Percentiles rank a stretch among this genome's conserved stretches.
Conservation (phyloP, 92 coral and sea anemone genomes). For the Bergia sp. region DNA sequence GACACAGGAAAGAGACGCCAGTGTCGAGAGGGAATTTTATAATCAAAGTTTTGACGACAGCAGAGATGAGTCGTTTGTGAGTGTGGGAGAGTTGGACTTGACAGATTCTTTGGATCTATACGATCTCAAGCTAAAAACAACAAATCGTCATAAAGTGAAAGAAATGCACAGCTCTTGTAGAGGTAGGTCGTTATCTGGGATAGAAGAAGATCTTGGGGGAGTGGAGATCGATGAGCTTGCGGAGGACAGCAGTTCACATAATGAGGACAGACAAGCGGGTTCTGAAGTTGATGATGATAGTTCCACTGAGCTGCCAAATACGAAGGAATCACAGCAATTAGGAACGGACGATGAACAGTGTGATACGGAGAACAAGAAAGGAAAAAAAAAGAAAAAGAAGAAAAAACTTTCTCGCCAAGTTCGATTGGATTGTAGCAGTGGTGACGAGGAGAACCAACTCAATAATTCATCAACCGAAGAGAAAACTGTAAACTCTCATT, state of each 20-base stretch:
- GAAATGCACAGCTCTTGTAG: slow-evolving; percentile 67
- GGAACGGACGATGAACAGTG: background rate
- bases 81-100: slow-evolving; percentile 84
- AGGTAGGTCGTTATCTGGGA: slow-evolving; percentile 73
- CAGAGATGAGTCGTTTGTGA: slow-evolving; percentile 68
- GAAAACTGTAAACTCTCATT: background rate
- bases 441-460: background rate
- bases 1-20: slow-evolving; percentile 51
- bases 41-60: slow-evolving; percentile 31
- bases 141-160: slow-evolving; percentile 78
- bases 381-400: slow-evolving; percentile 38
- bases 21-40: slow-evolving; percentile 25
- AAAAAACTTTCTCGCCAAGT: background rate
- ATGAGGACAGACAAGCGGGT: background rate
- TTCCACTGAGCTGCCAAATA: background rate
- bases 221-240: slow-evolving; percentile 10
- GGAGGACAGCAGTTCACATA: slow-evolving; percentile 6
- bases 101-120: slow-evolving; percentile 89
- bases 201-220: slow-evolving; percentile 67
- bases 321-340: background rate
- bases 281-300: background rate
- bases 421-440: slow-evolving; percentile 6
- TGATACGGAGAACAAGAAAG: slow-evolving; percentile 1
- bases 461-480: background rate
- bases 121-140: slow-evolving; percentile 75